Conservation (phyloP, 2,888 invertebrate species). For the Leucoptera coffeella region DNA sequence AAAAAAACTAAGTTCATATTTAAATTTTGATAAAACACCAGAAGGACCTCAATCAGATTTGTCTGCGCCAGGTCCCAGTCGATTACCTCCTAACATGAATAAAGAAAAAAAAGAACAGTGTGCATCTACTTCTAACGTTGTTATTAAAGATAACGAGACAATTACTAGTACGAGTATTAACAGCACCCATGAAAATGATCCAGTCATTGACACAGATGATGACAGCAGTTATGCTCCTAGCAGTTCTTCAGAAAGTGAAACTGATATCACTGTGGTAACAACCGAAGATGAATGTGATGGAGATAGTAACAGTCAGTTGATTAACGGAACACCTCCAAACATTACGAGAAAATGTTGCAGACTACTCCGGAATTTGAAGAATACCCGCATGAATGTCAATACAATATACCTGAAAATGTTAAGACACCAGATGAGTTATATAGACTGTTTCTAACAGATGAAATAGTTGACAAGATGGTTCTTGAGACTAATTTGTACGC, state of each 20-base stretch:
- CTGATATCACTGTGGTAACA: no score
- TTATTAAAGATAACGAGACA: neutral
- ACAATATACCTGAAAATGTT: constrained; percentile 1
- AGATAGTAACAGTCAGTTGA: neutral
- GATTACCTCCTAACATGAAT: neutral
- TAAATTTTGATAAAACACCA: neutral
- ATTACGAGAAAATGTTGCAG: no score
- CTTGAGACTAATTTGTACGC: constrained; percentile 7
- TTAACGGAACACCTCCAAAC: no score
- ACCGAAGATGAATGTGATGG: no score
- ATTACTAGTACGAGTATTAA: no score
- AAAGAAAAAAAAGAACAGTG: no score
- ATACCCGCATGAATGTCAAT: neutral
- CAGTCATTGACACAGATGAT: neutral
- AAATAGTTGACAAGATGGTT: constrained; percentile 7
- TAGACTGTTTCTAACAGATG: constrained; percentile 7
- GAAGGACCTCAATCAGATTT: constrained; percentile 28
- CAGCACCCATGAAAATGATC: neutral
- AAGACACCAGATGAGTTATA: constrained; percentile 7
- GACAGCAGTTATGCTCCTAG: neutral
- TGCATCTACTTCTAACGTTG: constrained; percentile 10
- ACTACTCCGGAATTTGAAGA: constrained; percentile 1
- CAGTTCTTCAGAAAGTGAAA: neutral
- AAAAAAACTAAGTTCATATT: constrained; percentile 8
- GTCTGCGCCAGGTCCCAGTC: constrained; percentile 22